Conservation (phyloP, 1,140 invertebrate species). For the Homarus americanus region DNA sequence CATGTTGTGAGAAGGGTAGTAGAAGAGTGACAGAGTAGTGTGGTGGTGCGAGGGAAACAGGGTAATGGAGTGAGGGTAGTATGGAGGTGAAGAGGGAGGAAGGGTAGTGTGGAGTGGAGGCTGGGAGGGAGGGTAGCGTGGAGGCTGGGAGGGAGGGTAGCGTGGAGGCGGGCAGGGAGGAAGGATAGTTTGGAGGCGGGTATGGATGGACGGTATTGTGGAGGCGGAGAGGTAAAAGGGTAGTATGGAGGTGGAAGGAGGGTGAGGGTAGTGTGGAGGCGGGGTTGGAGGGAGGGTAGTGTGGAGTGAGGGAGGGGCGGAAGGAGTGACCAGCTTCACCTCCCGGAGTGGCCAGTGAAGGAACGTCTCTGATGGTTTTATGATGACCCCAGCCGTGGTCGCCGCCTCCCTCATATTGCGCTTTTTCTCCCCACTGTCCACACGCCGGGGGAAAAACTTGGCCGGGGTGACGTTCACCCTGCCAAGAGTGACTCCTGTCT, state of each 20-base stretch:
- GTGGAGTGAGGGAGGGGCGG: background rate
- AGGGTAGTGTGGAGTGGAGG: too few relatives aligned
- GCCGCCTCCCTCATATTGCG: constrained; percentile 56
- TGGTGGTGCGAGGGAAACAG: too few relatives aligned
- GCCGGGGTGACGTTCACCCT: background rate
- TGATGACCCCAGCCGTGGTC: constrained; percentile 64
- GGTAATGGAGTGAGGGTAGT: too few relatives aligned
- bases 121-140: too few relatives aligned
- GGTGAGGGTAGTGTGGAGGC: background rate
- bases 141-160: too few relatives aligned
- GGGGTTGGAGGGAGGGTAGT: background rate
- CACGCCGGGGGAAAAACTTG: constrained; percentile 20
- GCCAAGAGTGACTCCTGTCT: background rate
- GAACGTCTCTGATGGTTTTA: constrained; percentile 60
- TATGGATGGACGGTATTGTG: too few relatives aligned
- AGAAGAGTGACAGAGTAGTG: too few relatives aligned
- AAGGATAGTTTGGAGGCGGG: too few relatives aligned
- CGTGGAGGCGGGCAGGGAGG: too few relatives aligned
- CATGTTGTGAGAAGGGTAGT: too few relatives aligned
- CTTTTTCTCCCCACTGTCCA: constrained; percentile 40
- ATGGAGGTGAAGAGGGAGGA: too few relatives aligned
- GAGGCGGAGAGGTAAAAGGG: too few relatives aligned
- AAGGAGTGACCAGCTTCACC: background rate
- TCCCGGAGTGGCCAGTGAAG: constrained; percentile 17
- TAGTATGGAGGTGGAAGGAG: background rate